A percentile compares a stretch with the other conserved stretches of the same genome.
These are phyloP conservation scores for Benitochromis conjunctus DNA, from an alignment of 2,113 vertebrate genomes.

Conservation along the genomic window DNA sequence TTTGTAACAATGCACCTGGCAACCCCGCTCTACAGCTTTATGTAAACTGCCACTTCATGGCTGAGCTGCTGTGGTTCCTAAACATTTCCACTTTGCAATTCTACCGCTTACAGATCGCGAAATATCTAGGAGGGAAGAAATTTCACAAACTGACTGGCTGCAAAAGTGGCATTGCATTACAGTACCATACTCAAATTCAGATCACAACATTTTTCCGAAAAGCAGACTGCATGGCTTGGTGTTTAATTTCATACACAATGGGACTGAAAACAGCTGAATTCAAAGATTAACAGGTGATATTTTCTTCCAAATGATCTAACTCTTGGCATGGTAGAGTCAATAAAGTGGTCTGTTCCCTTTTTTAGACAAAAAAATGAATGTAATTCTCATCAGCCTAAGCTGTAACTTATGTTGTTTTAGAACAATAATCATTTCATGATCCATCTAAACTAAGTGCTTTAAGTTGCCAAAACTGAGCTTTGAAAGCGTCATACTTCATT, in stretches of 20 bases:
- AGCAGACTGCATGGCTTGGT: rapidly evolving
- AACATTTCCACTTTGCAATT: not conserved
- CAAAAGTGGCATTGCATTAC: not conserved
- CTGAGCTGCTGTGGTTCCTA: not conserved
- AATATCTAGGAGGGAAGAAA: not conserved
- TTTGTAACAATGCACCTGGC: not conserved
- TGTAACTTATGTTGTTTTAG: not conserved
- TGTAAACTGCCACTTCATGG: not conserved
- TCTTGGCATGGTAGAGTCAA: rapidly evolving
- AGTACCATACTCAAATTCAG: not conserved
- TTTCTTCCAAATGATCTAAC: not conserved
- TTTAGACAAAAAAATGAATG: not conserved
- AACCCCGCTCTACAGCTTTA: not conserved
- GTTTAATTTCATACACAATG: not conserved
- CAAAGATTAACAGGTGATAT: not conserved
- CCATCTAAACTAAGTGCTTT: not conserved
- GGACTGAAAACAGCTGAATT: not conserved
- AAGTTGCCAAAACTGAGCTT: not conserved
- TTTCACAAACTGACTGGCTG: not conserved
- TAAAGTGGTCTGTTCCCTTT: not conserved
- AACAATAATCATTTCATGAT: not conserved
- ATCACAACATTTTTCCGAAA: not conserved
- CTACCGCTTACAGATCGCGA: not conserved
- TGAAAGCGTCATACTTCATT: not conserved
- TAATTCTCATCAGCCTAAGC: not conserved